phyloP scores from a whole-genome alignment of 1,140 invertebrate species.

The Dinoponera quadriceps region DNA sequence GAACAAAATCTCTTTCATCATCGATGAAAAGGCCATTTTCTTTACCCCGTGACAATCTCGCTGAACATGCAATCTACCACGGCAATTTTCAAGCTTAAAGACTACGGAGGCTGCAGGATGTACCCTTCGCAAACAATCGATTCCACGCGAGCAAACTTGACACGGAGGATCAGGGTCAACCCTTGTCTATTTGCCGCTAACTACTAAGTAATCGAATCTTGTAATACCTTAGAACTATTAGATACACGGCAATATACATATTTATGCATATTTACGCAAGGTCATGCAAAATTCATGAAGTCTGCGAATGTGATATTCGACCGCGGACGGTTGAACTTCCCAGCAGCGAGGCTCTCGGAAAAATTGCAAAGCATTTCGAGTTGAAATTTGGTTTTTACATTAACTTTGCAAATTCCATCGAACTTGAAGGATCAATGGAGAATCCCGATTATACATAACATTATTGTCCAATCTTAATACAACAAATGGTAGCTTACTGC shows the following conservation, averaged over 20 bases:
- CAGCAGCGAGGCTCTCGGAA: not conserved
- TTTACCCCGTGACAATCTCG: too few relatives aligned
- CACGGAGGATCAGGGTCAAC: conserved; percentile 51
- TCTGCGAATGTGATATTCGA: conserved; percentile 6
- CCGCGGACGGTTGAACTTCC: not conserved
- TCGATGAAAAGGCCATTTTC: not conserved
- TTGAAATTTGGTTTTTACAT: not conserved
- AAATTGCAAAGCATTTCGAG: not conserved
- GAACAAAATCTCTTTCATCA: not conserved
- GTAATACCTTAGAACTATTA: conserved; percentile 55
- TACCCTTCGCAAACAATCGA: conserved; percentile 77
- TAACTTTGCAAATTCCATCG: not conserved
- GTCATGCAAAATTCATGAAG: conserved; percentile 52
- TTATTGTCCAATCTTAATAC: too few relatives aligned
- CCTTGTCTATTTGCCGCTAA: conserved; percentile 77
- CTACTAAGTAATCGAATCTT: conserved; percentile 77
- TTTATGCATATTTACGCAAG: conserved; percentile 58
- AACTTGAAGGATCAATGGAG: too few relatives aligned
- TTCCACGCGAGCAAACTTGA: conserved; percentile 65
- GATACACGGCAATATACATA: conserved; percentile 26
- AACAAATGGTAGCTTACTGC: too few relatives aligned
- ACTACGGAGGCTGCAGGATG: conserved; percentile 29
- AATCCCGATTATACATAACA: too few relatives aligned
- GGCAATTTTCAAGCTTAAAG: conserved; percentile 25
- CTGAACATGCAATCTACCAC: not conserved